Evolutionary conservation across 1,140 invertebrate species (phyloP).

Genomic region (Sycophila sp.): DNA sequence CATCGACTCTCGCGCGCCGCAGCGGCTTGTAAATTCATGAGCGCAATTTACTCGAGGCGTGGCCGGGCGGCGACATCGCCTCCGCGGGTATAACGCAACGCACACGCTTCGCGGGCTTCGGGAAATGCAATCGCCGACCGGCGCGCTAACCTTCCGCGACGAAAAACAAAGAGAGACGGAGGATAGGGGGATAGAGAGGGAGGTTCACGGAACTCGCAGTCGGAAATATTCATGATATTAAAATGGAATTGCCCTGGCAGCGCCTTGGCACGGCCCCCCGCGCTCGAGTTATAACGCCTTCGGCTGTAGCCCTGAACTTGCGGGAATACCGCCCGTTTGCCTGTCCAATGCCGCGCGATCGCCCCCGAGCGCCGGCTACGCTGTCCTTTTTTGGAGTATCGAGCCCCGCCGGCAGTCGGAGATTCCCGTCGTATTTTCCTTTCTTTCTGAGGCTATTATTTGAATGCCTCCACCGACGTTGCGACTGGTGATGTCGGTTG

Average conservation of each 20-base stretch:
- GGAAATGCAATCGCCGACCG: conserved; percentile 55
- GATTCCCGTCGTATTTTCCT: no score
- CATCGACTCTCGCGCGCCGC: neutral
- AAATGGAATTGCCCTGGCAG: conserved; percentile 55
- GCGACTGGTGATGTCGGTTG: no score
- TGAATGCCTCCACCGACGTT: no score
- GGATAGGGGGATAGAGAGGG: neutral
- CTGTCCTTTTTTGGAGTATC: no score
- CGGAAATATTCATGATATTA: conserved; percentile 64
- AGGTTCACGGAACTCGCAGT: conserved; percentile 52
- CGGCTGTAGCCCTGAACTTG: conserved; percentile 45
- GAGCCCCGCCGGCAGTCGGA: no score
- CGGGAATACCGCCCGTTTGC: no score
- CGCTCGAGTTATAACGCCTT: neutral
- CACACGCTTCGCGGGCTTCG: conserved; percentile 37
- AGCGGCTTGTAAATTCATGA: conserved; percentile 20
- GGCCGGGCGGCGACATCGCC: neutral
- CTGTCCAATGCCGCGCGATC: no score
- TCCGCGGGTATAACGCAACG: neutral
- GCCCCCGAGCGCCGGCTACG: no score
- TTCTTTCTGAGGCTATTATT: no score
- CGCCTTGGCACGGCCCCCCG: conserved; percentile 43
- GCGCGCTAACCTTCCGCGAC: conserved; percentile 49
- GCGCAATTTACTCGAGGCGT: conserved; percentile 27
- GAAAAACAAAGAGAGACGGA: conserved; percentile 28